Evolutionary conservation across 2,113 vertebrate genomes (phyloP), one percentile per base, ranked within the genome.

Genomic region (Zosterops pallidus): DNA sequence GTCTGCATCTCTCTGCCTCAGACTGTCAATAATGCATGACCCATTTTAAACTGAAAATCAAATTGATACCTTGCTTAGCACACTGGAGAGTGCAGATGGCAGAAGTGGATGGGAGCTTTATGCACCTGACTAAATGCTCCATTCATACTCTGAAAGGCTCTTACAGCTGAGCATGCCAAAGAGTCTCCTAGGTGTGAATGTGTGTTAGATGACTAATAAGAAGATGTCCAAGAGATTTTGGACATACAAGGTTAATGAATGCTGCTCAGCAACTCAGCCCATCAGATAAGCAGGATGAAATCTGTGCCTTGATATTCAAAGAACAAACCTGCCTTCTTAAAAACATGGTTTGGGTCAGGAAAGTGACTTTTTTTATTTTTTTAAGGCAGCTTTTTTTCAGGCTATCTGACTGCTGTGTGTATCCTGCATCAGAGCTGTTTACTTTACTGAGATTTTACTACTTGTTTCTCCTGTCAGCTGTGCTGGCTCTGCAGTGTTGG

Each of bases 371-470:
- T 41, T 83, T 44, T 11, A 14, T 53, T 74, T 56, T 62, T 55
- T 41, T 9, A 68, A 84, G 53, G 24, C 25, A 50, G 52, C 21
- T 83, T 88, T 91, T 86, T 86, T 77, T 42, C 90, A 77, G 72
- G 33, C 2, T 56, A n/a, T 67, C 76, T 90, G 90, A 89, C 60
- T 25, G 44, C 67, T 57, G 49, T 79, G 44, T 83, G 80, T 94
- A 78, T 91, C 79, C 89, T 92, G 84, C 63, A 69, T 50, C 69
- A 15, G 95, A 28, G 44, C 70, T 95, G 83, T 95, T 96, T 96
- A 67, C 92, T 95, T 95, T 81, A 33, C 74, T 63, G 85, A 90
- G 89, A 77, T 96, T 96, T 96, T 96, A 96, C 94, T 96, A 80
- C 94, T 96, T 89, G 84, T 90, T 91, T 64, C 95, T 96, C 59